Base-by-base conservation (phyloP, 2,113 vertebrate genomes). In the Centropristis striata region DNA sequence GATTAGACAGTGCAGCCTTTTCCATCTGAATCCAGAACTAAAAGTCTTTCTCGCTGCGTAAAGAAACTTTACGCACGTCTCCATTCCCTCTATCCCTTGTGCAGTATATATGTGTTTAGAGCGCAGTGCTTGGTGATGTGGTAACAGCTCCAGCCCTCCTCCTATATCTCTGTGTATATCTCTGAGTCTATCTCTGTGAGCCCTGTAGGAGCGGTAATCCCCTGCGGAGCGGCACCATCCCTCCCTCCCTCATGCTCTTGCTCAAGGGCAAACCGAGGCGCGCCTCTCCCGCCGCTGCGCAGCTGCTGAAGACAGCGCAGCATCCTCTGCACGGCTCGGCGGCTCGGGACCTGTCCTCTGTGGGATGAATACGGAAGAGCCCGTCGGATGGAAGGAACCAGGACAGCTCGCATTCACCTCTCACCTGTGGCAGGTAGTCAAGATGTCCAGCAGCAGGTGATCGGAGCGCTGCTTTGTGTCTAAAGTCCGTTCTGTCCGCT, bases 241-340 rank as follows among this genome's bases (percentile, higher is more conserved):
- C 64, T 55, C 88, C 83, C 75, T 32, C 86, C 84, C 72, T 67
- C 86, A 2, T 49, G 77, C 83, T 78, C 59, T 78, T 72, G 85
- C 79, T 90, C 87, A 85, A 89, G 85, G 88, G 83, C 91, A 91
- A 82, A 88, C n/a, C 53, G 71, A 75, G 81, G 84, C 23, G 85
- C 86, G 55, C 49, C 44, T 85, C 71, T 51, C 44, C 47, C 61
- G 67, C 79, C 64, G 64, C 86, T 77, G 79, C 86, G 74, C 84
- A 87, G 79, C 78, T 78, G 87, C 66, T 58, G 68, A 64, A 70
- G 53, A 78, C 75, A 67, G 86, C 60, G 80, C 86, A 77, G 80
- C 88, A 76, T 88, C 87, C 69, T 81, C 50, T 64, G 14, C 78
- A 4, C 71, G 39, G 39, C 74, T 50, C 59, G 5, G 75, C 49